Percentiles rank a stretch among this genome's conserved stretches.
Evolutionary conservation across 2,888 invertebrate species (phyloP).

Genomic region (Dioctria rufipes): DNA sequence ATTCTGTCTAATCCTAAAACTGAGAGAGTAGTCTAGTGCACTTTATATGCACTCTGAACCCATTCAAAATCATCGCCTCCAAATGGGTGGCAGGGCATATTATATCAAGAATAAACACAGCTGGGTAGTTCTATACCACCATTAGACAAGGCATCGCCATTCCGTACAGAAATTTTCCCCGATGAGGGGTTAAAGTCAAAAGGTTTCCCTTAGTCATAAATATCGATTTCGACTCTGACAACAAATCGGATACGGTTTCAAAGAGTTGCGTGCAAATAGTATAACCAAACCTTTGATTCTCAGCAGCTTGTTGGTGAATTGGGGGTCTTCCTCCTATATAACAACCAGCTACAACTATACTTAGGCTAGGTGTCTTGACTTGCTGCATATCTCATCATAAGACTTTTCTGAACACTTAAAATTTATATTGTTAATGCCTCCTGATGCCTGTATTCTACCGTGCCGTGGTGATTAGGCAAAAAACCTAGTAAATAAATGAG

Average conservation of each 20-base stretch:
- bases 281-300: constrained; percentile 7
- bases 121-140: not conserved
- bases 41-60: not conserved
- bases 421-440: too few species aligned
- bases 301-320: not conserved
- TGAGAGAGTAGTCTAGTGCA: too few species aligned
- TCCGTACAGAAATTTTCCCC: not conserved
- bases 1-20: too few species aligned
- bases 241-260: constrained; percentile 48
- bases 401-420: not conserved
- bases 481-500: not conserved
- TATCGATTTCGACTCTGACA: constrained; percentile 44
- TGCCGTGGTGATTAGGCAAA: constrained; percentile 34
- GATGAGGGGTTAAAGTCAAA: constrained; percentile 33
- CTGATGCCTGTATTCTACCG: not conserved
- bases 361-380: not conserved
- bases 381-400: constrained; percentile 11
- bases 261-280: constrained; percentile 42
- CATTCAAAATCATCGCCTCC: not conserved
- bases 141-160: not conserved
- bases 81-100: not conserved
- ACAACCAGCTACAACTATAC: too few species aligned
- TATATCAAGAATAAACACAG: not conserved
- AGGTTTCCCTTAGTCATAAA: constrained; percentile 43
- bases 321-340: constrained; percentile 5